Evolutionary conservation across 2,797 vertebrate genomes (phyloP).

Genomic region (Sebastes glaucus): DNA sequence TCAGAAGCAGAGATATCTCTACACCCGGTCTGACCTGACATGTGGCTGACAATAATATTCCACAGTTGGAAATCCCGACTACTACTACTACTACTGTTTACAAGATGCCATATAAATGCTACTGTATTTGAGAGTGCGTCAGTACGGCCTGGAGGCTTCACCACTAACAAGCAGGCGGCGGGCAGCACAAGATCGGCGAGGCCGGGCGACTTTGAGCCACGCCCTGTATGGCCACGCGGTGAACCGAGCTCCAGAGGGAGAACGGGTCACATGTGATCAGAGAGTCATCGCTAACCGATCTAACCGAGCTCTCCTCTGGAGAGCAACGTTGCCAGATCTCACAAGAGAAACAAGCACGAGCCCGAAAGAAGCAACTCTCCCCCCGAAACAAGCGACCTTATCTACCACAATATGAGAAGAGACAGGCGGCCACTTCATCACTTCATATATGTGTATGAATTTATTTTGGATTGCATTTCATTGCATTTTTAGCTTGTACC

Average conservation of each 20-base stretch:
- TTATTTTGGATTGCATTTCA: too few relatives aligned
- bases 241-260: conserved; percentile 43
- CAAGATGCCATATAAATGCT: conserved; percentile 47
- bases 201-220: conserved; percentile 22
- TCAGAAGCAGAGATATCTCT: conserved; percentile 30
- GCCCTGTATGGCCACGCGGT: conserved; percentile 50
- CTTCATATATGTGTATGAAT: too few relatives aligned
- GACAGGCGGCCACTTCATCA: too few relatives aligned
- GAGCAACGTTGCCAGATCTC: too few relatives aligned
- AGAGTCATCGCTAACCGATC: not conserved
- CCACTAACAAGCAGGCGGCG: conserved; percentile 47
- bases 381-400: too few relatives aligned
- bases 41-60: conserved; percentile 24
- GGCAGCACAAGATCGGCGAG: conserved; percentile 37
- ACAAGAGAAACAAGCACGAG: too few relatives aligned
- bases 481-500: too few relatives aligned
- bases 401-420: too few relatives aligned
- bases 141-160: conserved; percentile 22
- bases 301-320: too few relatives aligned
- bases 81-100: conserved; percentile 54
- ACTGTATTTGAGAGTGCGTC: conserved; percentile 44
- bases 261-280: conserved; percentile 15
- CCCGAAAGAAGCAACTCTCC: too few relatives aligned
- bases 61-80: conserved; percentile 31
- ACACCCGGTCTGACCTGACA: conserved; percentile 24